Percentiles rank a stretch among this genome's conserved stretches.
Conservation (phyloP, 2,888 invertebrate genomes). For the Villa cingulata region DNA sequence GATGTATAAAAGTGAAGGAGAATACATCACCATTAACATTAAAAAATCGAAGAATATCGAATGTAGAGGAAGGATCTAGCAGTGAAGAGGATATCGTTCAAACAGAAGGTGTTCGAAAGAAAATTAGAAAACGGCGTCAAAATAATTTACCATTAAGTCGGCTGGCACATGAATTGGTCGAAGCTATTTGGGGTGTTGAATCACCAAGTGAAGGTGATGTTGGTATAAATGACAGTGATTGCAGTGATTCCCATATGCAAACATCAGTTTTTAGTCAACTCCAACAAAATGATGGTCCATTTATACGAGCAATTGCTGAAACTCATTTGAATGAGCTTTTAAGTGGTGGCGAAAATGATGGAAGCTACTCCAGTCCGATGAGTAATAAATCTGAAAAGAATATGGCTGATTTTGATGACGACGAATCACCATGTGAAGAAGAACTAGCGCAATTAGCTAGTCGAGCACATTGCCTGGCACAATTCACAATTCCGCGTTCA, state of each 20-base stretch:
- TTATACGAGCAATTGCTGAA: conserved; percentile 38
- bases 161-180: conserved; percentile 39
- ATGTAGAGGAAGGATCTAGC: conserved; percentile 28
- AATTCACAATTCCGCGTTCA: conserved; percentile 12
- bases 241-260: conserved; percentile 30
- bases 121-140: conserved; percentile 27
- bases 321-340: conserved; percentile 33
- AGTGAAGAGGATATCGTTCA: conserved; percentile 29
- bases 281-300: conserved; percentile 40
- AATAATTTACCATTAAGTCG: conserved; percentile 27
- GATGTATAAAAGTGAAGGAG: conserved; percentile 11
- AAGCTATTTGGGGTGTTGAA: conserved; percentile 49
- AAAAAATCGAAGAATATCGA: conserved; percentile 28
- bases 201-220: conserved; percentile 43
- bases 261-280: conserved; percentile 33
- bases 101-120: conserved; percentile 26
- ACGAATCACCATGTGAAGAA: conserved; percentile 77
- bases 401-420: conserved; percentile 86
- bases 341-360: conserved; percentile 57
- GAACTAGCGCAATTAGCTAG: conserved; percentile 64
- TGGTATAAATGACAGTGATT: conserved; percentile 34
- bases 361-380: conserved; percentile 86
- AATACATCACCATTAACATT: conserved; percentile 15
- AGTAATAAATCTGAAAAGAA: conserved; percentile 90
- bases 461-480: conserved; percentile 39